Evolutionary conservation across 2,113 vertebrate species (phyloP), one percentile per base, ranked within the genome.

Genomic region (Oceanodroma tethys): DNA sequence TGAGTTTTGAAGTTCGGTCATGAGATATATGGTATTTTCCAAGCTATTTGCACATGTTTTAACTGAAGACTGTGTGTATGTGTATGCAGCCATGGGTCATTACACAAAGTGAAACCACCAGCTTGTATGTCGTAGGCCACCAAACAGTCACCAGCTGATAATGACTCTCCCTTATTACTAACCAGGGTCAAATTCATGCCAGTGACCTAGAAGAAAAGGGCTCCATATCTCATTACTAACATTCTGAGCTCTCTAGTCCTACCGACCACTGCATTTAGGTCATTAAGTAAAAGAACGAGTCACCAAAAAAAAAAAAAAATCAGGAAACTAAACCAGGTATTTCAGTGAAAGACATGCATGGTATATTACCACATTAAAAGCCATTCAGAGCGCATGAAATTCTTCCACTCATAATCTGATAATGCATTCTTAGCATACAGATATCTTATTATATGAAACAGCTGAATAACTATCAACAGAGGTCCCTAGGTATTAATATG

Each of bases 131-230:
- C 2, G 4, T 48, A 75, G 94, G 88, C 92, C 91, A 94, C 94
- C 86, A 71, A 81, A 62, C 26, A 93, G 83, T 58, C 92, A 90
- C 92, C 88, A 95, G 88, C 92, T 96, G 95, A 86, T 84, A 95
- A 92, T 56, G 40, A 94, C 92, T 79, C 90, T 82, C 10, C 1
- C 0, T 81, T 90, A 67, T 81, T 89, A 79, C 76, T 45, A 78
- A 86, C 52, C 43, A 95, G 95, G 94, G 95, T 96, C 95, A 97
- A 92, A 97, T 95, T 95, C 96, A 95, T 91, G 88, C 90, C 83
- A 86, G 47, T 97, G 94, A 97, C 95, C 93, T 75, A 74, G 88
- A 93, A 96, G 68, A 47, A 94, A 90, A 95, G 83, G 91, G 80
- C 83, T 92, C 80, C 73, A 21, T 81, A 89, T 95, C 96, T 95